These are phyloP conservation scores for Tachypleus tridentatus DNA, from an alignment of 1,140 invertebrate species.

Conservation along the genomic window DNA sequence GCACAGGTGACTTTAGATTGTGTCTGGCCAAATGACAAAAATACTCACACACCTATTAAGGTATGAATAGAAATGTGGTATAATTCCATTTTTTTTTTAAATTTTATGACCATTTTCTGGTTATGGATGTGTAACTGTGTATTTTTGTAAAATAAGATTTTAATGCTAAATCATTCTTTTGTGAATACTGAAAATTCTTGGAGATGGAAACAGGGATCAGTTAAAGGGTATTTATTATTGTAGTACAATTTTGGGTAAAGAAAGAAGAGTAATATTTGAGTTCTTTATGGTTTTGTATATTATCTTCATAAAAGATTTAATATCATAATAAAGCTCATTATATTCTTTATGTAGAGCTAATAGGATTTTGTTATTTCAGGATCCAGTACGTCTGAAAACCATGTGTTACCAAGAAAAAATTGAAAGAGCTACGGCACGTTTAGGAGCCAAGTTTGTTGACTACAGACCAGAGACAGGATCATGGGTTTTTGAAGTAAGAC, in stretches of 20 bases:
- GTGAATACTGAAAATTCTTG: constrained; percentile 10
- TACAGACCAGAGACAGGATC: constrained; percentile 90
- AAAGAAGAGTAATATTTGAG: too few species aligned
- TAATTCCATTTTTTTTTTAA: too few species aligned
- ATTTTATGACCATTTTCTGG: too few species aligned
- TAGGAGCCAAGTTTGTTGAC: constrained; percentile 82
- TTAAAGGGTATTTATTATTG: too few species aligned
- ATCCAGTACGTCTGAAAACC: constrained; percentile 55
- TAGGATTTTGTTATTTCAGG: constrained; percentile 28
- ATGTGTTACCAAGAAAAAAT: constrained; percentile 84
- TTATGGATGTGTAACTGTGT: too few species aligned
- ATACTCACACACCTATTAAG: constrained; percentile 61
- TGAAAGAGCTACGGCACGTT: constrained; percentile 65
- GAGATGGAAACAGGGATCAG: not conserved
- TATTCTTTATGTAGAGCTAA: too few species aligned
- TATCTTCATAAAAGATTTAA: too few species aligned
- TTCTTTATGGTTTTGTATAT: too few species aligned
- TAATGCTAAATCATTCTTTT: not conserved
- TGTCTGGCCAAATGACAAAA: constrained; percentile 89
- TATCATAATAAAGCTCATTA: too few species aligned
- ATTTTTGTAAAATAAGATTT: not conserved
- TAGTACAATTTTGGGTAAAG: too few species aligned
- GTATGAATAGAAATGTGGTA: constrained; percentile 29
- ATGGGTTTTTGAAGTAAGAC: constrained; percentile 67
- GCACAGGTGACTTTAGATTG: constrained; percentile 84